Evolutionary conservation across 1,140 invertebrate species (phyloP), one percentile per base, ranked within the genome.

Genomic region (Drosophila carrolli): DNA sequence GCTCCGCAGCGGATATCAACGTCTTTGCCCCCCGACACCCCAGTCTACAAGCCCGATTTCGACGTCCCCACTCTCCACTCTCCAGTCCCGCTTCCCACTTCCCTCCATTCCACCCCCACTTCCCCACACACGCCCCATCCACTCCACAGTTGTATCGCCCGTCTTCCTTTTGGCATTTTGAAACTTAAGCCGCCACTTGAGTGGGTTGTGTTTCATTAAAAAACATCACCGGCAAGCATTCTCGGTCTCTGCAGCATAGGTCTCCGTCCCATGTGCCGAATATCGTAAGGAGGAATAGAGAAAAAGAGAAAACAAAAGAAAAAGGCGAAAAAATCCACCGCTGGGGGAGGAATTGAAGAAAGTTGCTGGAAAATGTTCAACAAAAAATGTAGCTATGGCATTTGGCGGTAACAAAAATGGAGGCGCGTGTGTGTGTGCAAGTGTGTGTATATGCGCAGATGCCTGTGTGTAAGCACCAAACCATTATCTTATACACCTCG

Each of bases 161-260:
- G 67, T 68, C 78, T 83, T 84, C 76, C 72, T 83, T 79, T 70
- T 62, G 63, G 82, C 54, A 72, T 86, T 81, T 81, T 81, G 66
- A 82, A 88, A 88, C 83, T 78, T 81, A 82, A 88, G 82, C 79
- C 75, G 62, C 78, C 75, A 73, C 78, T 86, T 66, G 75, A 84
- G 77, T 81, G 81, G 81, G 81, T 81, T 82, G 82, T 72, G 84
- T 86, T 79, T 83, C 75, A 83, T 88, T 86, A 88, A 86, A 86
- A 85, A 86, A 88, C 71, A 79, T 59, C 57, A 65, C 41, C 23
- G 13, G 19, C 38, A 50, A 40, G 8, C 41, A 29, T n/a, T 50
- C 56, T 56, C 60, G 23, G 11, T 14, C 63, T 19, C 53, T 29
- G 44, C 38, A 37, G 40, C 14, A 60, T 6, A 50, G 43, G 37